These are phyloP conservation scores for Pteromalus puparum DNA, from an alignment of 1,140 invertebrate genomes.

Conservation along the genomic window DNA sequence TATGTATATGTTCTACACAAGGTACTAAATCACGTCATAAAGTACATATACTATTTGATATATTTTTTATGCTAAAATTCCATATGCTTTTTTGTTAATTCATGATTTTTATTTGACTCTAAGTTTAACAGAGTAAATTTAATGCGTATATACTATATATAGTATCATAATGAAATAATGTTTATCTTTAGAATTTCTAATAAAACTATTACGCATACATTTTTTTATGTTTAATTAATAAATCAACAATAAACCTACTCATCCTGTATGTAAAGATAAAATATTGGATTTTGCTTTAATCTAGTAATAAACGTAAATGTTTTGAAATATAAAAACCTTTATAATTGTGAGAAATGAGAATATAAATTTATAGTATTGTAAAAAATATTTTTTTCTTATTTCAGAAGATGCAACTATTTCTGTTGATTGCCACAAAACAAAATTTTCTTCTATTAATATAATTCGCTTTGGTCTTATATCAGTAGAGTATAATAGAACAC, in stretches of 20 bases:
- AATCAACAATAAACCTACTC: no score
- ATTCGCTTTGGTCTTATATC: constrained; percentile 55
- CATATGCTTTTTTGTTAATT: not conserved
- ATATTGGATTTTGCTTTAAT: not conserved
- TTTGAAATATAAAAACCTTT: no score
- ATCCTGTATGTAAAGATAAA: not conserved
- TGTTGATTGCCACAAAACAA: constrained; percentile 55
- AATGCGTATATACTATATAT: no score
- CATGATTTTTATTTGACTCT: not conserved
- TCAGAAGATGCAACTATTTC: constrained; percentile 43
- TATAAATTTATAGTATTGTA: no score
- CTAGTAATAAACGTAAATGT: not conserved
- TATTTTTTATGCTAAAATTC: not conserved
- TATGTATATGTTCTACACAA: constrained; percentile 49
- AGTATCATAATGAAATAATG: no score
- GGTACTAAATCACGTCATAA: constrained; percentile 39
- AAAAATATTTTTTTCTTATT: constrained; percentile 40
- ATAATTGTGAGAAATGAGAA: no score
- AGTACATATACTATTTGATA: not conserved
- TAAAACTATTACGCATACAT: not conserved
- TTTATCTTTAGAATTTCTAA: no score
- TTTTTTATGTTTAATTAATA: not conserved
- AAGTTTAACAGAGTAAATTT: no score
- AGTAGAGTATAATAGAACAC: constrained; percentile 33
- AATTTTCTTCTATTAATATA: constrained; percentile 52